A percentile compares a stretch with the other conserved stretches of the same genome.
These are phyloP conservation scores for Macrocentrus cingulum DNA, from an alignment of 1,140 invertebrate species.

Conservation along the genomic window DNA sequence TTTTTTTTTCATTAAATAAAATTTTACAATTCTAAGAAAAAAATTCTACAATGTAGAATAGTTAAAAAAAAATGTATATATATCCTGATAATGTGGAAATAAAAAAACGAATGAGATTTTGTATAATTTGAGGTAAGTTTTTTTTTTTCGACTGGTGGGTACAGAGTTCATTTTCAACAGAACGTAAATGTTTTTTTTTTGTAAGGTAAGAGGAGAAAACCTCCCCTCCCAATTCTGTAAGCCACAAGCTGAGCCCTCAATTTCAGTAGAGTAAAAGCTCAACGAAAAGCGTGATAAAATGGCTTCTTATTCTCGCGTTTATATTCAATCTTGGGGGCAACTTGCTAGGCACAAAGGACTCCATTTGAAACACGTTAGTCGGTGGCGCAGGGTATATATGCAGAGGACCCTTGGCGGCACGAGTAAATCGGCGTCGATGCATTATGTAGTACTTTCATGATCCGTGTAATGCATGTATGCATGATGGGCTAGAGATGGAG, in stretches of 20 bases:
- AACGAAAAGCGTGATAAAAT: conserved; percentile 53
- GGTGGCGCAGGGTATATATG: neutral
- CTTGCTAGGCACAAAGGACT: conserved; percentile 45
- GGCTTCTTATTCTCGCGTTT: conserved; percentile 58
- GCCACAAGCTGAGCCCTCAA: conserved; percentile 50
- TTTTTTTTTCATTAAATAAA: too few relatives aligned
- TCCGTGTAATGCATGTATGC: conserved; percentile 50
- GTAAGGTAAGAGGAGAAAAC: neutral
- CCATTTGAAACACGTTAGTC: conserved; percentile 35
- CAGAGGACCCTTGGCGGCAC: neutral
- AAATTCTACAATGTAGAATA: too few relatives aligned
- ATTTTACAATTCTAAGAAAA: too few relatives aligned
- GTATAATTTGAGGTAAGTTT: too few relatives aligned
- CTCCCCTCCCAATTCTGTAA: conserved; percentile 35
- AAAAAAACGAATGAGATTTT: too few relatives aligned
- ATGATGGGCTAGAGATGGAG: conserved; percentile 32
- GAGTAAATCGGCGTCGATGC: conserved; percentile 38
- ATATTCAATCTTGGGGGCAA: conserved; percentile 50
- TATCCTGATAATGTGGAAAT: too few relatives aligned
- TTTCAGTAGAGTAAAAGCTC: conserved; percentile 54
- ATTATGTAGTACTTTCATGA: conserved; percentile 46
- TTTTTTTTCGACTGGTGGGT: too few relatives aligned
- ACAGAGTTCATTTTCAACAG: conserved; percentile 2
- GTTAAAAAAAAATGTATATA: too few relatives aligned
- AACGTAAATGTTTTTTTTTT: neutral